phyloP scores from a whole-genome alignment of 2,113 vertebrate genomes.

The Ranitomeya imitator region DNA sequence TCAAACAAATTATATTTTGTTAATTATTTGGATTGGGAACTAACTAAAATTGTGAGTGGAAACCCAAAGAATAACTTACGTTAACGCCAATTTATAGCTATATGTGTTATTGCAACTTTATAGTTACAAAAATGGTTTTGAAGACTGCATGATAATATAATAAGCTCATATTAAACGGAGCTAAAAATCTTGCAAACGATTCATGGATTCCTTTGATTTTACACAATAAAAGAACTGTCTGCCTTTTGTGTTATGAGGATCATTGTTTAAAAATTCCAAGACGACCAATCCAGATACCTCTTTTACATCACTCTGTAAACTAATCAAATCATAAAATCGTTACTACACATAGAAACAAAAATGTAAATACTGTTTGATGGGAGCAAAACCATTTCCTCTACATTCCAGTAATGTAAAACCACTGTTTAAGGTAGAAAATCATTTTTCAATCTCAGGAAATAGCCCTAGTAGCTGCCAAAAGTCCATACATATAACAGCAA shows the following conservation, averaged over 20 bases:
- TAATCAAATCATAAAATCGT: conserved; percentile 75
- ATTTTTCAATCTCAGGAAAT: conserved; percentile 83
- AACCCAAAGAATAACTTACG: background rate
- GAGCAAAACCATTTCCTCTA: conserved; percentile 67
- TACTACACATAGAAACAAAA: conserved; percentile 71
- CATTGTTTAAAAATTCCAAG: conserved; percentile 44
- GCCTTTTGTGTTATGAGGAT: conserved; percentile 25
- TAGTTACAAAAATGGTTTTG: conserved; percentile 18
- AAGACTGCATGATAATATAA: conserved; percentile 6
- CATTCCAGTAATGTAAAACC: conserved; percentile 79
- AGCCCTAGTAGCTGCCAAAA: conserved; percentile 79
- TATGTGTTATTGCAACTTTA: background rate
- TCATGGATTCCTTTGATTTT: conserved; percentile 22
- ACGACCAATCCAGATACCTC: conserved; percentile 44
- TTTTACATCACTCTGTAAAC: conserved; percentile 50
- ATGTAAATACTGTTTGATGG: conserved; percentile 71
- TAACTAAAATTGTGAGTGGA: background rate
- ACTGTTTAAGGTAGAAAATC: conserved; percentile 77
- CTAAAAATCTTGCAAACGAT: conserved; percentile 21
- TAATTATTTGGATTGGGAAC: background rate
- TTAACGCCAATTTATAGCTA: conserved; percentile 36
- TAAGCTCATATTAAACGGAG: conserved; percentile 9
- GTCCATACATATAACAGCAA: conserved; percentile 75
- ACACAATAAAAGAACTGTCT: conserved; percentile 38
- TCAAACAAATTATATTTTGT: background rate